Conservation (phyloP, 2,888 invertebrate genomes). For the Spodoptera exigua region DNA sequence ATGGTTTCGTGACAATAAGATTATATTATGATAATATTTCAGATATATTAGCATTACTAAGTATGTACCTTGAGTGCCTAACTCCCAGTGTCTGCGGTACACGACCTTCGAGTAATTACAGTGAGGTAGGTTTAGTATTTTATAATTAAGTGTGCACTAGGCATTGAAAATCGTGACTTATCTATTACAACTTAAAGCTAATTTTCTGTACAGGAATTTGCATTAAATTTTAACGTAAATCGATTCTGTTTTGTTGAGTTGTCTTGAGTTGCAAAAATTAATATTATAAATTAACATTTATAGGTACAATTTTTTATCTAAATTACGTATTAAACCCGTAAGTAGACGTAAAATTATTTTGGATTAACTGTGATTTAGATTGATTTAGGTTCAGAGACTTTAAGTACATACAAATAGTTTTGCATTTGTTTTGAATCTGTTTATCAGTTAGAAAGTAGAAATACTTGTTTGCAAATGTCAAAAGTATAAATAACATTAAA, state of each 20-base stretch:
- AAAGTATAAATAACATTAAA: too few relatives aligned
- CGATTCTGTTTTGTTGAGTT: too few relatives aligned
- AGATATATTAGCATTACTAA: constrained; percentile 17
- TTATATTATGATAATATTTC: constrained; percentile 6
- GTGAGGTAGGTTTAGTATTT: constrained; percentile 33
- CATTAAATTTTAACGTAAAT: too few relatives aligned
- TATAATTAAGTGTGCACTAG: background rate
- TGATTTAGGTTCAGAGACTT: constrained; percentile 7
- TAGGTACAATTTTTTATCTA: too few relatives aligned
- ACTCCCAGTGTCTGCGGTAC: background rate
- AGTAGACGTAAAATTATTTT: too few relatives aligned
- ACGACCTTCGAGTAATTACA: constrained; percentile 17
- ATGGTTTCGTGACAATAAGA: constrained; percentile 7
- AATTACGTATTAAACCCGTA: too few relatives aligned
- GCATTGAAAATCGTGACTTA: constrained; percentile 23
- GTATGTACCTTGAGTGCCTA: background rate
- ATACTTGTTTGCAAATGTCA: too few relatives aligned
- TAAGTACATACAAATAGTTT: background rate
- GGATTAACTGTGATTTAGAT: too few relatives aligned
- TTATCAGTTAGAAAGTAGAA: too few relatives aligned
- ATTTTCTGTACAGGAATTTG: background rate
- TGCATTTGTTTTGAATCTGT: too few relatives aligned
- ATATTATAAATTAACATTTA: too few relatives aligned
- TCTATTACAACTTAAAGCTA: constrained; percentile 1
- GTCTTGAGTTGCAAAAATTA: too few relatives aligned